These are phyloP conservation scores for Leptinotarsa haldemani DNA, from an alignment of 2,888 invertebrate species.

Conservation along the genomic window DNA sequence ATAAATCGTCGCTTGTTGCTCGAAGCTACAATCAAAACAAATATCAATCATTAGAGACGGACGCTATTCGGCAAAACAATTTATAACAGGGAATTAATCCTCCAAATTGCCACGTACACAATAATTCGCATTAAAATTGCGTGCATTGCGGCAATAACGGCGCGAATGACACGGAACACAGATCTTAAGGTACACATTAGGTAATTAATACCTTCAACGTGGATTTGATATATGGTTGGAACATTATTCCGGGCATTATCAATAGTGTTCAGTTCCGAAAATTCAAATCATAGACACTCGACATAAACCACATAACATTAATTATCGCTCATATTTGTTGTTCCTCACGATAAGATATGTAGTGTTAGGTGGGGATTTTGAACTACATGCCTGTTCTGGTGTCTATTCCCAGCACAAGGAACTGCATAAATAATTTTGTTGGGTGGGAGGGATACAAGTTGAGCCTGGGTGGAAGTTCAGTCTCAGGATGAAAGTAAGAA, in stretches of 20 bases:
- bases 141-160: conserved; percentile 31
- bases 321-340: background rate
- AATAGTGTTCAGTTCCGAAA: background rate
- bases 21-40: conserved; percentile 21
- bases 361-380: background rate
- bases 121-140: conserved; percentile 36
- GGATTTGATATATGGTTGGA: conserved; percentile 34
- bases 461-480: background rate
- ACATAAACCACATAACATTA: background rate
- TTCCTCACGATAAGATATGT: background rate
- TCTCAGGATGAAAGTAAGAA: too few relatives aligned
- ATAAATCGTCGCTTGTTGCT: conserved; percentile 27
- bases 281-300: background rate
- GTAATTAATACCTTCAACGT: conserved; percentile 44
- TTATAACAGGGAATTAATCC: conserved; percentile 26
- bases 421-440: background rate
- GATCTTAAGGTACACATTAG: conserved; percentile 40
- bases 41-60: conserved; percentile 28
- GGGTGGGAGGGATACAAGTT: background rate
- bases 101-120: conserved; percentile 31
- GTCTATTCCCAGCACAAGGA: background rate
- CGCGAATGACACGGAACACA: conserved; percentile 33
- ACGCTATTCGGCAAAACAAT: conserved; percentile 23
- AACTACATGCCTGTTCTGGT: background rate
- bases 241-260: conserved; percentile 4